Base-by-base conservation (phyloP, 2,113 vertebrate species). In the Apodemus sylvaticus region DNA sequence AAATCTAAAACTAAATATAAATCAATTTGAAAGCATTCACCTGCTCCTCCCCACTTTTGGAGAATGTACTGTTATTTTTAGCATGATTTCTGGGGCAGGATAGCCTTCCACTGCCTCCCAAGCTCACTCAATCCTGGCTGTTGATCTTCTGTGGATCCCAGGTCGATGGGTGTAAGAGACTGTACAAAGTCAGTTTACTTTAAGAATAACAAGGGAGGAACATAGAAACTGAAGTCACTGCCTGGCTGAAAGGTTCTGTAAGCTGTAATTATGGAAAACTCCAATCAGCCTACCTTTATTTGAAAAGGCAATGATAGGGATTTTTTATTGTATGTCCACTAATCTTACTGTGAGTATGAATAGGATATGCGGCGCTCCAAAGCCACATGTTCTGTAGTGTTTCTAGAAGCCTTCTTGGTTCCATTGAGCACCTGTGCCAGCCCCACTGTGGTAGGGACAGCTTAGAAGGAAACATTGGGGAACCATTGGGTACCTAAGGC, bases 121-220 rank as follows among this genome's bases (percentile, higher is more conserved):
- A 45, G 39, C 12, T 42, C 62, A 29, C 48, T 53, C 58, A 20
- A 0, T 36, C 68, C 60, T 73, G 60, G 45, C 39, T 42, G 10
- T 31, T n/a, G 64, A 22, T 24, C 68, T 64, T 29, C 16, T 24
- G 16, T 5, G 79, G 82, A 4, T 66, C 39, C 73, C 77, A 87
- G 60, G 60, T 83, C 78, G 42, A 34, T 94, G 83, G 45, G 94
- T 62, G 95, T 95, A 95, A 94, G 1, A 77, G 89, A 93, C 91
- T 62, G 97, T 81, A 17, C 55, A 66, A 93, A 68, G 36, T 91
- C 51, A 31, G 1, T 51, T 58, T 94, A 34, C 74, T 91, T 92
- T 71, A 91, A 14, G 77, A 91, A 74, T 73, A 93, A 42, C n/a
- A 60, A 73, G 60, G 64, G 51, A 74, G 64, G 51, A 70, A 88